A percentile compares a stretch with the other conserved stretches of the same genome.
Conservation (phyloP, 2,888 invertebrate genomes). For the Sphaerophoria taeniata region DNA sequence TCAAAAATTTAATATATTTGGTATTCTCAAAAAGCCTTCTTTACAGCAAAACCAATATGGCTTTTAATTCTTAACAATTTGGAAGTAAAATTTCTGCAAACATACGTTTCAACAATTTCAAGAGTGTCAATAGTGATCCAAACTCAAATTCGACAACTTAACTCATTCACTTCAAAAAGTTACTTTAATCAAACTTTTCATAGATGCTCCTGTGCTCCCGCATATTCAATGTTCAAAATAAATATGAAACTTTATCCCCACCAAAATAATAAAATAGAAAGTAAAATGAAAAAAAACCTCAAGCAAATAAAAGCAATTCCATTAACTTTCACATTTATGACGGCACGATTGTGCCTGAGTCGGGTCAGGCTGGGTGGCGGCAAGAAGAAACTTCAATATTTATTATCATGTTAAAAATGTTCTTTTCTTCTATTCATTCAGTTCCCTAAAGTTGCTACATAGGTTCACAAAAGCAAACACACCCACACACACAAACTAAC, state of each 20-base stretch:
- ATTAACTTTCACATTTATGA: constrained; percentile 65
- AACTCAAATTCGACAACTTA: background rate
- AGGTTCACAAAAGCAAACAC: background rate
- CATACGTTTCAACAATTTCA: no score
- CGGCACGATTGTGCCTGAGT: background rate
- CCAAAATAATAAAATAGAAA: background rate
- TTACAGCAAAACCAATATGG: no score
- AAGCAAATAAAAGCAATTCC: constrained; percentile 57
- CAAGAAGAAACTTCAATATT: constrained; percentile 57
- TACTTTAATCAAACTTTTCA: background rate
- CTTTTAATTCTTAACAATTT: no score
- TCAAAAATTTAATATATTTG: no score
- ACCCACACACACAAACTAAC: no score
- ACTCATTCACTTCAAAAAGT: constrained; percentile 4
- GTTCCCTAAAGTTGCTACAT: background rate
- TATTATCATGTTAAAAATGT: constrained; percentile 47
- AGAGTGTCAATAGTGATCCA: no score
- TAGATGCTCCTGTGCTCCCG: no score
- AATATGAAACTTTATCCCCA: constrained; percentile 27
- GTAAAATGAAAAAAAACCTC: background rate
- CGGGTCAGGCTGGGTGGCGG: background rate
- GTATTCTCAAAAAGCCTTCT: no score
- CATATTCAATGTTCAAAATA: constrained; percentile 15
- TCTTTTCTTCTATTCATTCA: constrained; percentile 19
- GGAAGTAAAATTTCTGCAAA: no score